phyloP scores from a whole-genome alignment of 2,113 vertebrate genomes.

The Pterophyllum scalare region DNA sequence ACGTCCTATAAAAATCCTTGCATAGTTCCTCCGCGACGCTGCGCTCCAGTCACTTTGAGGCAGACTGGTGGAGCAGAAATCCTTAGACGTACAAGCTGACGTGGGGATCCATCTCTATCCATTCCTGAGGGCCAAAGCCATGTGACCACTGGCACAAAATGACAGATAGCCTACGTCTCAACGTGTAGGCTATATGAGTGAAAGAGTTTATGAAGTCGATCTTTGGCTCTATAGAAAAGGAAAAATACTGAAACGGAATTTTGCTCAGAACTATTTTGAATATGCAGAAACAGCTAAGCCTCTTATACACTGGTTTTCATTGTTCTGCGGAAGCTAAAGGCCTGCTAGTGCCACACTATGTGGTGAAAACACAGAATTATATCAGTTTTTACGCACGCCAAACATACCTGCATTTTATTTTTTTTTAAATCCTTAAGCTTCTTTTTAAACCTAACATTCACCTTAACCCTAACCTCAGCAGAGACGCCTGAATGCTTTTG shows the following conservation, averaged over 20 bases:
- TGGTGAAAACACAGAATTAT: background rate
- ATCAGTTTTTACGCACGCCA: conserved; percentile 1
- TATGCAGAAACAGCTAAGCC: background rate
- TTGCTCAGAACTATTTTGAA: conserved; percentile 1
- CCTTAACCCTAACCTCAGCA: conserved; percentile 51
- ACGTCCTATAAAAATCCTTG: conserved; percentile 89
- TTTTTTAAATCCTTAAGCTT: background rate
- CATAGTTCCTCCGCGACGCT: conserved; percentile 90
- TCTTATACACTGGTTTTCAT: background rate
- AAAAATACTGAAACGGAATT: conserved; percentile 52
- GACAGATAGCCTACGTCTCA: conserved; percentile 87
- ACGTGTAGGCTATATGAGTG: conserved; percentile 72
- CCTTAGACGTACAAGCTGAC: conserved; percentile 98
- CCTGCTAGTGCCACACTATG: background rate
- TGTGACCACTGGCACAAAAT: conserved; percentile 99
- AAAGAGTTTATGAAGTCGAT: conserved; percentile 61
- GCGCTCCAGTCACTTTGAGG: conserved; percentile 97
- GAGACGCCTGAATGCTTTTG: background rate
- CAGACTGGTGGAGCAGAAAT: conserved; percentile 95
- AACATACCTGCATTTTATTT: background rate
- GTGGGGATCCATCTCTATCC: conserved; percentile 99
- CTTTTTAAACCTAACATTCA: conserved; percentile 39
- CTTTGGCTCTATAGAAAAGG: conserved; percentile 46
- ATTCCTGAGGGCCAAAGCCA: conserved; percentile 97
- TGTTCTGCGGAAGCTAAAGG: background rate